Conservation (phyloP, 1,140 invertebrate genomes). For the Geopemphigus sp. region DNA sequence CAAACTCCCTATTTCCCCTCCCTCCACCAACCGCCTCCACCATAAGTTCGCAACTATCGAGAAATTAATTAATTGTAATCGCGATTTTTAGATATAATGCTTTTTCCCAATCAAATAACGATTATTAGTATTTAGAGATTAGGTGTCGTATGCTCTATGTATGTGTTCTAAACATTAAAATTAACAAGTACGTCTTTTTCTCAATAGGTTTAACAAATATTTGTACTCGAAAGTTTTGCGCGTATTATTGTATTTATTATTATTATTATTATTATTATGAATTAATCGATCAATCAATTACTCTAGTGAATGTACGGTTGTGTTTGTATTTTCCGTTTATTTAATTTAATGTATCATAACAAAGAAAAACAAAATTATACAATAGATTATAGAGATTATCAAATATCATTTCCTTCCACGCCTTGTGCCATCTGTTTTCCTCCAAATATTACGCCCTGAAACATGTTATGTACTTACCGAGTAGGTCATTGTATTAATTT, state of each 20-base stretch:
- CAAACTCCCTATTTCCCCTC: not conserved
- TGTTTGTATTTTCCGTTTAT: constrained; percentile 35
- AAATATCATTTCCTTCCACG: constrained; percentile 10
- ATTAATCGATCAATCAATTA: not conserved
- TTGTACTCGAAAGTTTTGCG: constrained; percentile 27
- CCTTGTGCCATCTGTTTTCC: constrained; percentile 30
- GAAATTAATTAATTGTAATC: constrained; percentile 10
- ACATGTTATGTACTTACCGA: constrained; percentile 40
- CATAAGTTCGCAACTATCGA: constrained; percentile 8
- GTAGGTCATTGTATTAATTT: constrained; percentile 36
- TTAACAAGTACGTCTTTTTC: constrained; percentile 32
- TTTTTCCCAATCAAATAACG: constrained; percentile 13
- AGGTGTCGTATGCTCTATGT: constrained; percentile 29
- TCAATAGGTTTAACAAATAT: constrained; percentile 44
- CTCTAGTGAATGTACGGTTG: constrained; percentile 21
- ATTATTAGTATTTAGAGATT: constrained; percentile 40
- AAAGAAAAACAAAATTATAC: constrained; percentile 1
- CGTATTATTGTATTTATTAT: constrained; percentile 35
- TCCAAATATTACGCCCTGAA: not conserved
- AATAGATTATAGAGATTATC: constrained; percentile 31
- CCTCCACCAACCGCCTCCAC: too few species aligned
- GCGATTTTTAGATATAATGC: constrained; percentile 34
- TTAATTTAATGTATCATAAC: constrained; percentile 7
- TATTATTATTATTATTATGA: constrained; percentile 27
- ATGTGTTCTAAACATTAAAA: constrained; percentile 45